Base-by-base conservation (phyloP, 64 coral and sea anemone species). In the Hydrozoanthus tunicans region DNA sequence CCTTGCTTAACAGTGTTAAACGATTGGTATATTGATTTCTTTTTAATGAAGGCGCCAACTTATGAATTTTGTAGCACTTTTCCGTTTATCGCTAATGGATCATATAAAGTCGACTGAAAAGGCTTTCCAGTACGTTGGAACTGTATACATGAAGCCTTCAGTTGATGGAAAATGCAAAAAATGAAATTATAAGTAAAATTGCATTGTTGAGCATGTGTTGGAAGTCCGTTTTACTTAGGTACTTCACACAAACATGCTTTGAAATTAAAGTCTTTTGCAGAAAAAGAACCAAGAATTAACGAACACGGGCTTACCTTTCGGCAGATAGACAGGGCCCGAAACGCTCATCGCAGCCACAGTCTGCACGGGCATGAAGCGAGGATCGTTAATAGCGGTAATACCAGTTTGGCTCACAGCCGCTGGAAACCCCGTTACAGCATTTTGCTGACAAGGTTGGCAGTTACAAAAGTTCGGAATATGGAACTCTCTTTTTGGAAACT, bases 391-490 rank as follows among this genome's bases (percentile, higher is more conserved):
- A 3, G 70, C 56, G 12, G 68, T 56, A 20, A 88, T 60, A 9
- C 84, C 84, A 5, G 68, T 60, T 60, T 88, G 84, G 56, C 84
- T 88, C 15, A 88, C 84, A 24, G 68, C 69, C 60, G 68, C 69
- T 32, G 84, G 70, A 75, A 88, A 88, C 43, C 68, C 56, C 10
- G 84, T 3, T 74, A 88, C 84, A 43, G 84, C 23, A 74, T 88
- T 88, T 56, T 88, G 84, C 84, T 88, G 84, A 58, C 84, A 88
- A 17, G 84, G 84, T 9, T 88, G 84, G 25, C 84, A 88, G 68
- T 88, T 88, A 70, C 84, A 88, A 58, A 88, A 70, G 68, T 88
- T 88, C 73, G 84, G 84, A 8, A 75, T 24, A 15, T 88, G 84
- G 59, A 75, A 88, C 26, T 88, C 84, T 58, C 84, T 71, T 73